Evolutionary conservation across 2,113 vertebrate genomes (phyloP).

Genomic region (Butastur rufipennis): DNA sequence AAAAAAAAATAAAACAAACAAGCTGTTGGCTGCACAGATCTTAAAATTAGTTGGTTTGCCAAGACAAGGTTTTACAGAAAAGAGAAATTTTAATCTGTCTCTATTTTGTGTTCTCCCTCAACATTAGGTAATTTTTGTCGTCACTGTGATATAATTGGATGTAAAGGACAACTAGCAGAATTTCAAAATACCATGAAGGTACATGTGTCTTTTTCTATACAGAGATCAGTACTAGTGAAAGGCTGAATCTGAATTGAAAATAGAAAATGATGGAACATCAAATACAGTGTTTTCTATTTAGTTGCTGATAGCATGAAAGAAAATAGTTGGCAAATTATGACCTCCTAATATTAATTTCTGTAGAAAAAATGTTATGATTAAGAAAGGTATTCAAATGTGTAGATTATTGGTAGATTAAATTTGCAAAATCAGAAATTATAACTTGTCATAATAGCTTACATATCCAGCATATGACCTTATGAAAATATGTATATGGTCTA

Average conservation of each 20-base stretch:
- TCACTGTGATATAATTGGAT: neutral
- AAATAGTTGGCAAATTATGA: neutral
- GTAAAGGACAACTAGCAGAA: neutral
- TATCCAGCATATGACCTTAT: neutral
- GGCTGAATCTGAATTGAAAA: neutral
- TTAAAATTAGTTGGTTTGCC: neutral
- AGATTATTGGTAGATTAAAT: neutral
- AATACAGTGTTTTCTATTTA: neutral
- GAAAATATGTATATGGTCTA: neutral
- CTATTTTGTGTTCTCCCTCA: neutral
- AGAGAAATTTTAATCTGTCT: neutral
- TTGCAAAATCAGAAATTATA: neutral
- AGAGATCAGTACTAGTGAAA: neutral
- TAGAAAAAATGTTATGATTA: neutral
- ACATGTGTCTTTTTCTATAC: neutral
- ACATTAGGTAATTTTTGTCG: neutral
- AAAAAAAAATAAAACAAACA: neutral
- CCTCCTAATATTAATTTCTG: neutral
- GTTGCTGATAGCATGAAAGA: neutral
- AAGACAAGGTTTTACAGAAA: neutral
- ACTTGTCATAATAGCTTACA: neutral
- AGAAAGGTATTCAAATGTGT: neutral
- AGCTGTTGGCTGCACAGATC: neutral
- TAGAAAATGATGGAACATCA: neutral
- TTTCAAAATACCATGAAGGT: neutral